Evolutionary conservation across 2,888 invertebrate species (phyloP), one percentile per base, ranked within the genome.

Genomic region (Galerucella calmariensis): DNA sequence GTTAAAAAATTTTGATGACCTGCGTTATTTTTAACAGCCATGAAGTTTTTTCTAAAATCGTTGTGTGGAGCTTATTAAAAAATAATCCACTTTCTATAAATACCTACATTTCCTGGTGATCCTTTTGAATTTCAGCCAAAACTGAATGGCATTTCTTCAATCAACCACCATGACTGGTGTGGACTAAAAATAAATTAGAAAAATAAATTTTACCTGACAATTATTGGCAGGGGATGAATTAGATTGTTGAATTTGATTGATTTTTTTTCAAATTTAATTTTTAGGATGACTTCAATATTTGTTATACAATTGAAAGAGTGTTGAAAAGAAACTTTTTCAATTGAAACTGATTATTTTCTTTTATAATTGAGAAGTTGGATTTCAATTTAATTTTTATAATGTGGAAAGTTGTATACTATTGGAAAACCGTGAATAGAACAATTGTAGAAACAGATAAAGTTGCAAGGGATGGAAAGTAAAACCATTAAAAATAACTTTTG

Each of bases 71-170:
- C 35, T 35, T 35, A 61, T 27, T 20, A 20, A 62, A 62, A 62
- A 62, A 20, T 62, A 20, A 65, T 41, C 16, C 8, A 14, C 10
- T 41, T 16, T 65, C 41, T 65, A 65, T 44, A 65, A 65, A 65
- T 65, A n/a, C n/a, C n/a, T n/a, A 44, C 14, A 46, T 20, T 65
- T 65, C 16, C 65, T 65, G 20, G 46, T 44, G 20, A n/a, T 35
- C 41, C 20, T 41, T 65, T 44, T 44, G 46, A 44, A 20, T 41
- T 65, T 65, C 8, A 35, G 35, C 65, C 41, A 65, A 46, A 35
- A 41, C 10, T 41, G 16, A 11, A 41, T 11, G 46, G 2, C 48
- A 48, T 14, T 35, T 11, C n/a, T 27, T 65, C 12, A 44, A 44
- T 20, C 35, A 41, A 44, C 65, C n/a, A 41, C 65, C 10, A 16